Evolutionary conservation across 2,113 vertebrate genomes (phyloP), one percentile per base, ranked within the genome.

Genomic region (Turdus rufiventris): DNA sequence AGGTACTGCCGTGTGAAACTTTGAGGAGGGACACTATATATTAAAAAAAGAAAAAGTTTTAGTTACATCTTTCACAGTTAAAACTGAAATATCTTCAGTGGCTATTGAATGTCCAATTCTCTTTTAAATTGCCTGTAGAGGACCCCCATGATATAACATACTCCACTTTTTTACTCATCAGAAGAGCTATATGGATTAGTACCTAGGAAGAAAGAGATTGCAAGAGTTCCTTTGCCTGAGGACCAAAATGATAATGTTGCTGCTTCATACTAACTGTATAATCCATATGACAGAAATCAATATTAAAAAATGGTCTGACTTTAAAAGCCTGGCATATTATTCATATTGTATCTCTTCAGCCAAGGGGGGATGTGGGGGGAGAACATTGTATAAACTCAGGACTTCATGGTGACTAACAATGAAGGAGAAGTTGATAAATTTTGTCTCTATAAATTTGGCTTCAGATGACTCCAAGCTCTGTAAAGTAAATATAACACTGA

Each of bases 361-460:
- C 7, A 14, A 6, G 18, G 20, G 4, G 9, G 14, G 10, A 10
- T 26, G 12, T 3, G 19, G 13, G 2, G 14, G 18, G 4, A 1
- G 18, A 8, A 12, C 6, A 9, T 33, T 61, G 40, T 60, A 17
- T 74, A 51, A 93, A 70, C 16, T 60, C 7, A 40, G 33, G 6
- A 47, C 23, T 67, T 80, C 29, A 12, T 63, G 47, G 4, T 60
- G 43, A 38, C 63, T 72, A 60, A 26, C 24, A 67, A 26, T 47
- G 15, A 81, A 58, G 20, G 5, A 70, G 70, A 80, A 74, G 8
- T 50, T 50, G 48, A 26, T 50, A 50, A 26, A 16, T 26, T 50
- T 16, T 50, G 26, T 50, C 7, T 51, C 6, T 3, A 5, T 54
- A 54, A 25, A 87, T 74, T 74, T 94, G 1, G 40, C 4, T 67